Percentiles rank a stretch among this genome's conserved stretches.
Conservation (phyloP, 2,888 invertebrate species). For the Beris chalybata region DNA sequence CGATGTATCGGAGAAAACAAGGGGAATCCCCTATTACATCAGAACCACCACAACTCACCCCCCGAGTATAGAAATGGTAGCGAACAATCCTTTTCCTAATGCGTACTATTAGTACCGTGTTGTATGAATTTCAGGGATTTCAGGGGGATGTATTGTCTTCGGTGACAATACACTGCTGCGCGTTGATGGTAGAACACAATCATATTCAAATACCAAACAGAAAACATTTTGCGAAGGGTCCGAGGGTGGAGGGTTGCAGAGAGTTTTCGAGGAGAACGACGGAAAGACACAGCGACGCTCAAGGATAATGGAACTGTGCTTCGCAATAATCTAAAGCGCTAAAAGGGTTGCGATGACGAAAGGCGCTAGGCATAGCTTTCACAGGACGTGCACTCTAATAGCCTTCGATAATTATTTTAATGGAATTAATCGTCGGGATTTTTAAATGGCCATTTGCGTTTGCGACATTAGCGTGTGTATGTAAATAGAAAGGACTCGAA, state of each 20-base stretch:
- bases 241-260: neutral
- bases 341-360: slow-evolving; percentile 39
- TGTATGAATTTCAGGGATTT: slow-evolving; percentile 38
- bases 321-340: slow-evolving; percentile 23
- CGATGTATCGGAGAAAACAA: slow-evolving; percentile 7
- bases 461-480: slow-evolving; percentile 6
- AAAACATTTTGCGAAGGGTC: slow-evolving; percentile 18
- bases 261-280: slow-evolving; percentile 9
- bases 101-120: slow-evolving; percentile 38
- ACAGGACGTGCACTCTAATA: slow-evolving; percentile 28
- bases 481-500: slow-evolving; percentile 2
- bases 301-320: slow-evolving; percentile 22
- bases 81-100: slow-evolving; percentile 31
- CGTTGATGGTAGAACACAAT: slow-evolving; percentile 23
- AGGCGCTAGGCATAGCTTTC: slow-evolving; percentile 12
- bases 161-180: slow-evolving; percentile 32
- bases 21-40: slow-evolving; percentile 11
- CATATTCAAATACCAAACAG: slow-evolving; percentile 33
- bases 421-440: slow-evolving; percentile 31
- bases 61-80: slow-evolving; percentile 8
- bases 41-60: slow-evolving; percentile 5
- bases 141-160: slow-evolving; percentile 30
- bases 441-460: slow-evolving; percentile 36
- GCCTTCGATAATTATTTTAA: slow-evolving; percentile 34
- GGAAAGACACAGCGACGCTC: slow-evolving; percentile 27